Percentiles rank a stretch among this genome's conserved stretches.
These are phyloP conservation scores for Rhinophrynus dorsalis DNA, from an alignment of 2,797 vertebrate genomes.

Conservation along the genomic window DNA sequence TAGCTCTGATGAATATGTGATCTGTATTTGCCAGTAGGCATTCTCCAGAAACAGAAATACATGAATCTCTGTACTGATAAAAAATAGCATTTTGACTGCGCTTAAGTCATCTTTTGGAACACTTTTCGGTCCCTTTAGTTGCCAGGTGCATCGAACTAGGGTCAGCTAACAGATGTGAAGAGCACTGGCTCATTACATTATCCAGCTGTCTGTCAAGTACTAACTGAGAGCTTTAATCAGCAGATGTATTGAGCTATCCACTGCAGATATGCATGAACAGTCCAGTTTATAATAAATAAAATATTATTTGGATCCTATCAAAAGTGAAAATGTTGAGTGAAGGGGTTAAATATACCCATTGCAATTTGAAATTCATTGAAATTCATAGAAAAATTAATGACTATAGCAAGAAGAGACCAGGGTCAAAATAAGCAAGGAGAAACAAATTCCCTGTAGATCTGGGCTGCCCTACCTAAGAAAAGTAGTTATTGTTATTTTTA, in stretches of 20 bases:
- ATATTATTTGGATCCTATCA: slow-evolving; percentile 8
- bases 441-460: slow-evolving; percentile 44
- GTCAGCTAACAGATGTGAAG: slow-evolving; percentile 16
- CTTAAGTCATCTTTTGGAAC: background rate
- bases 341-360: slow-evolving; percentile 39
- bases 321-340: slow-evolving; percentile 3
- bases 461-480: slow-evolving; percentile 27
- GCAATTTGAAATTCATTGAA: slow-evolving; percentile 45
- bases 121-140: slow-evolving; percentile 4
- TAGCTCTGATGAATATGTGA: background rate
- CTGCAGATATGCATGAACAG: slow-evolving; percentile 19
- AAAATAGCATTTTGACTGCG: background rate
- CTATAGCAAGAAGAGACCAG: slow-evolving; percentile 44
- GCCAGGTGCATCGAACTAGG: slow-evolving; percentile 3
- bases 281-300: slow-evolving; percentile 26
- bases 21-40: background rate
- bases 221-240: slow-evolving; percentile 20
- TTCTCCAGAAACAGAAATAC: background rate
- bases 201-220: slow-evolving; percentile 12
- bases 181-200: slow-evolving; percentile 13
- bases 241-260: slow-evolving; percentile 13
- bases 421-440: slow-evolving; percentile 45
- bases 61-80: background rate
- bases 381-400: slow-evolving; percentile 51
- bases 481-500: slow-evolving; percentile 38